Percentiles rank a stretch among this genome's conserved stretches.
These are phyloP conservation scores for Elephantulus edwardii DNA, from an alignment of 2,113 vertebrate species.

Conservation along the genomic window DNA sequence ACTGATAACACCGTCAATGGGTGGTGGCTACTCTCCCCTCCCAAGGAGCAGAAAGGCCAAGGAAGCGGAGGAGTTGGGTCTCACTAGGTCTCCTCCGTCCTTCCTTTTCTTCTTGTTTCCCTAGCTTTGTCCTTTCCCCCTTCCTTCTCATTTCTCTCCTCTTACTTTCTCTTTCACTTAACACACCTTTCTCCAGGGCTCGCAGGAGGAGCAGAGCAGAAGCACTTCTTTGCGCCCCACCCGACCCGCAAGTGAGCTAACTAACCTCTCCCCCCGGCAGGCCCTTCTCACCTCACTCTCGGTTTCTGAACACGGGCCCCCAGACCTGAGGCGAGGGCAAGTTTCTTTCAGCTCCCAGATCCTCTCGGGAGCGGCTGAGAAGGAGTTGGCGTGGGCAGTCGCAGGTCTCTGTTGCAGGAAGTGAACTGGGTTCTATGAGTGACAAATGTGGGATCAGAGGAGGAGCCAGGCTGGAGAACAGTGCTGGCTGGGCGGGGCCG, in stretches of 20 bases:
- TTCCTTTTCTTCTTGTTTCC: background rate
- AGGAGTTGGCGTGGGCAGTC: too few species aligned
- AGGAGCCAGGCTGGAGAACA: background rate
- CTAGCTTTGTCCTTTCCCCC: background rate
- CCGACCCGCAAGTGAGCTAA: too few species aligned
- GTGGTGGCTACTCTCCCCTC: background rate
- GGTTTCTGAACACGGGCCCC: background rate
- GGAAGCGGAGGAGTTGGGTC: background rate
- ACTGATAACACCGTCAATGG: too few species aligned
- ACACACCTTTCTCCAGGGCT: background rate
- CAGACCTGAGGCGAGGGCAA: fast-evolving
- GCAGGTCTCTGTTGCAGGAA: background rate
- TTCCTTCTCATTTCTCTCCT: background rate
- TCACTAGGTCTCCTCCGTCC: background rate
- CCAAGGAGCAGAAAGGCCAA: background rate
- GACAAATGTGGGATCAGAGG: background rate
- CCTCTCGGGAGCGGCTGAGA: background rate
- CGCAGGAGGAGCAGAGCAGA: background rate
- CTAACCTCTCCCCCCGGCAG: background rate
- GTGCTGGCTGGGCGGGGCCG: too few species aligned
- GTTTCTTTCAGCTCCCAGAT: background rate
- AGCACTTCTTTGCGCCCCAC: fast-evolving
- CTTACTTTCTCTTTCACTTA: background rate
- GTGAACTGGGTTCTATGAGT: fast-evolving
- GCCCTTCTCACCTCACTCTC: background rate